phyloP scores from a whole-genome alignment of 2,888 invertebrate species.

The Calameuta idolon region DNA sequence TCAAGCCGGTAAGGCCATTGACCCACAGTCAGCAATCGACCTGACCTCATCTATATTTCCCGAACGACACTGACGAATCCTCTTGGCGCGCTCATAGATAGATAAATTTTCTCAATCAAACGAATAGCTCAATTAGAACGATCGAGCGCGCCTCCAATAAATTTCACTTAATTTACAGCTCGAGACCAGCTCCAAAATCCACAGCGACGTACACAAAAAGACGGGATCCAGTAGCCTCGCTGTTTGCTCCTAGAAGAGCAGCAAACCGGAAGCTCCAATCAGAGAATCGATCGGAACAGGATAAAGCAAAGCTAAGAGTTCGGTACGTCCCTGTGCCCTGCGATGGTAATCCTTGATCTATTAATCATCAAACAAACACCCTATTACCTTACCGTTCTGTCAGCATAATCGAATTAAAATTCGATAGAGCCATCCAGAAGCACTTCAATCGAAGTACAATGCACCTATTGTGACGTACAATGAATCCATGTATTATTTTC shows the following conservation, averaged over 20 bases:
- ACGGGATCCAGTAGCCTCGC: slow-evolving; percentile 41
- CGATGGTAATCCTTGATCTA: background rate
- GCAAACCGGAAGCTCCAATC: background rate
- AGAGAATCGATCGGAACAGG: background rate
- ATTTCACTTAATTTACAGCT: slow-evolving; percentile 24
- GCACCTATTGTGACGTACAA: background rate
- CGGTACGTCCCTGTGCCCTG: background rate
- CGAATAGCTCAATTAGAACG: background rate
- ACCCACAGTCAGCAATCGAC: slow-evolving; percentile 35
- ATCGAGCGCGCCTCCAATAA: background rate
- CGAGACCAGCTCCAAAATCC: slow-evolving; percentile 35
- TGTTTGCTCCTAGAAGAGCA: slow-evolving; percentile 44
- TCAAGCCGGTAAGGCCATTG: slow-evolving; percentile 31
- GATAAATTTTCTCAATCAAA: background rate
- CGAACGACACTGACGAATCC: background rate
- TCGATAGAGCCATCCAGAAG: background rate
- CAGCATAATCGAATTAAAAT: background rate
- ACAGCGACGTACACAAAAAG: slow-evolving; percentile 32
- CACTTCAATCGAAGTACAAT: background rate
- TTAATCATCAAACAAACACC: background rate
- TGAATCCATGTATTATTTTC: background rate
- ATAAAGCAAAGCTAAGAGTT: background rate
- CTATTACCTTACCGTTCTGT: background rate
- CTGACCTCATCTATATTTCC: slow-evolving; percentile 32
- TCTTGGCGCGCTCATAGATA: background rate